These are phyloP conservation scores for Spilarctia lutea DNA, from an alignment of 2,888 invertebrate species.

Conservation along the genomic window DNA sequence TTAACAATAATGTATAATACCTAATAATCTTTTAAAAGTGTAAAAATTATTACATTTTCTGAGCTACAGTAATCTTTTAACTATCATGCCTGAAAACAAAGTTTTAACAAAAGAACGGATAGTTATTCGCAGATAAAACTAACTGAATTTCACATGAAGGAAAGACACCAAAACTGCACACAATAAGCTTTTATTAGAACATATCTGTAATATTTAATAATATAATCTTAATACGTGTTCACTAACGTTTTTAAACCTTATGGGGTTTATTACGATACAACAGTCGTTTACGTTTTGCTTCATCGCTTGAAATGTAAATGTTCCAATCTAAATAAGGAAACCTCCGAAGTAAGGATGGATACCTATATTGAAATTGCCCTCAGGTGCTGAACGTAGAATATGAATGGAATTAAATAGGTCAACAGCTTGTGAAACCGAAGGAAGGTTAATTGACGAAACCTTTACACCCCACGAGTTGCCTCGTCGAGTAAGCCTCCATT, in stretches of 20 bases:
- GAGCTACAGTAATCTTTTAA: too few species aligned
- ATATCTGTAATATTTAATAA: too few species aligned
- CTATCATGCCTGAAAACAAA: too few species aligned
- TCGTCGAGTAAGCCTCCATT: constrained; percentile 55
- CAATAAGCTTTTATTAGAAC: background rate
- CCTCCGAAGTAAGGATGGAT: constrained; percentile 20
- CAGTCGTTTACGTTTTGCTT: background rate
- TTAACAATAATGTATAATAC: too few species aligned
- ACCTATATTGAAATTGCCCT: constrained; percentile 35
- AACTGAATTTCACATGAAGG: too few species aligned
- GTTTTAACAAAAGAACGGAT: too few species aligned
- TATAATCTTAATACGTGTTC: background rate
- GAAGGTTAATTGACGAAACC: constrained; percentile 75
- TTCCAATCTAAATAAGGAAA: constrained; percentile 27
- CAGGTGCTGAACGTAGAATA: constrained; percentile 58
- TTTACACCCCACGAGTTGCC: constrained; percentile 44
- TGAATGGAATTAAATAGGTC: constrained; percentile 71
- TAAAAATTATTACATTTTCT: too few species aligned
- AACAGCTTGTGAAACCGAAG: constrained; percentile 58
- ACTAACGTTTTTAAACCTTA: background rate
- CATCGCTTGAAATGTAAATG: constrained; percentile 12
- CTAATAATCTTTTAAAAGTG: too few species aligned
- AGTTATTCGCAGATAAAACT: too few species aligned
- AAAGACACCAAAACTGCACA: too few species aligned
- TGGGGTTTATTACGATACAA: background rate